These are phyloP conservation scores for Hydriomena furcata DNA, from an alignment of 2,888 invertebrate species.

Conservation along the genomic window DNA sequence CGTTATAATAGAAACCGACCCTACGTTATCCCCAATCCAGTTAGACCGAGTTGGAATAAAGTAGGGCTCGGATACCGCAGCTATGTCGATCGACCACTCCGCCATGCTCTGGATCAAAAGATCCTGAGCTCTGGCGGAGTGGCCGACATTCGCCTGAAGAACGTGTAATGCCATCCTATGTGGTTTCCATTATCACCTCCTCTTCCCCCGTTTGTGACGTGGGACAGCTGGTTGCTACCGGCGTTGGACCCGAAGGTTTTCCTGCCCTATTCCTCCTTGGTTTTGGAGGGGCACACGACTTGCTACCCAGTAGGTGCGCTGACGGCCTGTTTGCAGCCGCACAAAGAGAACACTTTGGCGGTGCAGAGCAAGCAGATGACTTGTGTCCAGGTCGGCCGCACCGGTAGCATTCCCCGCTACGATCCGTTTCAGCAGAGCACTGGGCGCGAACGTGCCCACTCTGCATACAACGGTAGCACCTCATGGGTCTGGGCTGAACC, in stretches of 20 bases:
- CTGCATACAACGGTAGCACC: constrained; percentile 6
- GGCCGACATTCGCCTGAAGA: constrained; percentile 7
- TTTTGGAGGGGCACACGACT: background rate
- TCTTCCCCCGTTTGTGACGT: background rate
- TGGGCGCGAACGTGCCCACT: background rate
- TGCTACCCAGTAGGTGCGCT: background rate
- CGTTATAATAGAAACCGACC: background rate
- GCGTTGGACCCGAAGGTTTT: no score
- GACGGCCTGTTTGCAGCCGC: background rate
- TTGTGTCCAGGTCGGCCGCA: background rate
- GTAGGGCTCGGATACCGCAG: constrained; percentile 3
- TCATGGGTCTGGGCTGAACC: background rate
- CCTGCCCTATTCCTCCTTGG: no score
- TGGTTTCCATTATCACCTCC: background rate
- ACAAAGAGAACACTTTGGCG: background rate
- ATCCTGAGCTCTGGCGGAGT: constrained; percentile 10
- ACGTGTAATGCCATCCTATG: background rate
- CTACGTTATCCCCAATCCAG: background rate
- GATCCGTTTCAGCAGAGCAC: constrained; percentile 1
- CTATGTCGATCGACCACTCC: constrained; percentile 7
- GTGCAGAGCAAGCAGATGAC: background rate
- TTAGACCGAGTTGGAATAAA: background rate
- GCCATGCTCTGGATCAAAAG: constrained; percentile 6
- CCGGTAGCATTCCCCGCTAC: constrained; percentile 2
- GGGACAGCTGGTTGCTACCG: no score